phyloP scores from a whole-genome alignment of 53 echinoderm and acorn worm species.

The Stichopus horrens region DNA sequence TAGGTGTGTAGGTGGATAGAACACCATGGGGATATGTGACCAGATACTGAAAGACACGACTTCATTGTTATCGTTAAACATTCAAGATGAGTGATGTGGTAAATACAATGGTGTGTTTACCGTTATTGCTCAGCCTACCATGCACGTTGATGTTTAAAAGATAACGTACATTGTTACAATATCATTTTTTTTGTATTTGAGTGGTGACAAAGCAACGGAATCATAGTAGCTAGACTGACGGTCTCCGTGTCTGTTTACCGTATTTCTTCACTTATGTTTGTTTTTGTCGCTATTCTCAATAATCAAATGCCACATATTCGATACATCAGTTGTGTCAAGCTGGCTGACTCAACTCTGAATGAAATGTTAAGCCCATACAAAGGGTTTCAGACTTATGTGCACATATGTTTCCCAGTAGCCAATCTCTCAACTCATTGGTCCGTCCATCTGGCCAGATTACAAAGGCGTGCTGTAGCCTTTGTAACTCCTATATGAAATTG shows the following conservation, averaged over 20 bases:
- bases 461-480: too few species aligned
- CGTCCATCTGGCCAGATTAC: too few species aligned
- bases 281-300: background rate
- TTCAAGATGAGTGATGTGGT: constrained; percentile 2
- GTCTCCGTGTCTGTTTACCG: background rate
- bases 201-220: background rate
- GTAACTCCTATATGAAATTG: too few species aligned
- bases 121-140: background rate
- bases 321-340: too few species aligned
- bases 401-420: too few species aligned
- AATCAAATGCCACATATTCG: background rate
- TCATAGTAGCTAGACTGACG: background rate
- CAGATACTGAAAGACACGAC: too few species aligned
- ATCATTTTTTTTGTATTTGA: background rate
- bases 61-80: constrained; percentile 1
- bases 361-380: too few species aligned
- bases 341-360: too few species aligned
- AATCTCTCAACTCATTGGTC: too few species aligned
- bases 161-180: background rate
- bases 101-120: background rate
- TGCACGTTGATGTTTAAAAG: background rate
- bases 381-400: too few species aligned
- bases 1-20: background rate
- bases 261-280: background rate
- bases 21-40: background rate